These are phyloP conservation scores for Lucilia cuprina DNA, from an alignment of 1,140 invertebrate species.

Conservation along the genomic window DNA sequence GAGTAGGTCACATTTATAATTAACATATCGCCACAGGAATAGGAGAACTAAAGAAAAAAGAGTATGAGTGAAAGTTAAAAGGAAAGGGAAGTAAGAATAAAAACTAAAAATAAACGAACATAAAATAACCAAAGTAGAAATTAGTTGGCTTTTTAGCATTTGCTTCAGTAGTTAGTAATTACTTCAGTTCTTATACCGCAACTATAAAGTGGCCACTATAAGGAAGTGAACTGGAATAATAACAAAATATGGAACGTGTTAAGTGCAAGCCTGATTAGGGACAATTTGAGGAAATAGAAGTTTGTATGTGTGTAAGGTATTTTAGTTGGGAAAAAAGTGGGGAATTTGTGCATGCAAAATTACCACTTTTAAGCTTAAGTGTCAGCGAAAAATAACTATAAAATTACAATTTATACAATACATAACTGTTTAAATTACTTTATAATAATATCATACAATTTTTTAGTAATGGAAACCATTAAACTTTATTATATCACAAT, in stretches of 20 bases:
- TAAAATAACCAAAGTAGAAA: conserved; percentile 18
- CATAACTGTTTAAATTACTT: background rate
- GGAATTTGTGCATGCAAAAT: background rate
- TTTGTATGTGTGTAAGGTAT: background rate
- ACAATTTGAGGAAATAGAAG: background rate
- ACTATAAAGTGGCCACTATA: background rate
- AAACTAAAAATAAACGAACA: background rate
- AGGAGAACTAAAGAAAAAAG: too few relatives aligned
- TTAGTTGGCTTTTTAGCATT: conserved; percentile 30
- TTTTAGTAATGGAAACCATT: background rate
- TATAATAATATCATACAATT: background rate
- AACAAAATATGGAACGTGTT: conserved; percentile 24
- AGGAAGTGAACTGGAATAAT: conserved; percentile 25
- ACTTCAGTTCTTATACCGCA: background rate
- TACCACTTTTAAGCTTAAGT: background rate
- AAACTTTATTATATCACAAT: background rate
- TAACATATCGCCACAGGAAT: conserved; percentile 16
- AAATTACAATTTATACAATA: background rate
- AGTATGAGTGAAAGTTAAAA: background rate
- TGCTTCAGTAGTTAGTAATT: conserved; percentile 12
- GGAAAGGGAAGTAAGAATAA: background rate
- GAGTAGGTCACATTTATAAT: conserved; percentile 30
- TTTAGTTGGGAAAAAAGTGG: background rate
- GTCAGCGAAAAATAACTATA: background rate
- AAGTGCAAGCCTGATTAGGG: conserved; percentile 22